phyloP scores from a whole-genome alignment of 2,888 invertebrate genomes.

The Synanthedon formicaeformis region DNA sequence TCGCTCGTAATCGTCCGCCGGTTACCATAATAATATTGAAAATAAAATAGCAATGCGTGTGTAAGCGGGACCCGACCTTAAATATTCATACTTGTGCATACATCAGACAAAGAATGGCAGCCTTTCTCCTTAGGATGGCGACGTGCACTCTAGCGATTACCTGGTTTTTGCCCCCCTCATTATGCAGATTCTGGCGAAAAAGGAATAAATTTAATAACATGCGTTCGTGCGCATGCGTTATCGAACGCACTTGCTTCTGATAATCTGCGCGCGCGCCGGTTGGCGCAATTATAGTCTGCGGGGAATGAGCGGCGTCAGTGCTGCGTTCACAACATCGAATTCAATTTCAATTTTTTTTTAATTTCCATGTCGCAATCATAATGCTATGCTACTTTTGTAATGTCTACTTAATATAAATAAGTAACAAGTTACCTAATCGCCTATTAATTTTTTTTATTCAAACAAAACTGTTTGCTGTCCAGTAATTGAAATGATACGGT shows the following conservation, averaged over 20 bases:
- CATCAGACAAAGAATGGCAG: constrained; percentile 38
- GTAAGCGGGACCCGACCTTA: constrained; percentile 27
- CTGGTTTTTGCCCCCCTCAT: constrained; percentile 61
- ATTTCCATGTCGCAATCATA: constrained; percentile 34
- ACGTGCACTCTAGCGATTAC: constrained; percentile 64
- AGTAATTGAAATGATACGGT: constrained; percentile 54
- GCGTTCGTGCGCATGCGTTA: constrained; percentile 68
- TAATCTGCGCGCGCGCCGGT: constrained; percentile 59
- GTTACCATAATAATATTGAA: constrained; percentile 39
- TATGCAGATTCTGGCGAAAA: constrained; percentile 69
- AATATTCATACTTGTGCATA: constrained; percentile 46
- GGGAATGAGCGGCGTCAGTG: constrained; percentile 14
- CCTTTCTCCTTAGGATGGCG: constrained; percentile 58
- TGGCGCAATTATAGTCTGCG: constrained; percentile 47
- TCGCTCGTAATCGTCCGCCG: constrained; percentile 38
- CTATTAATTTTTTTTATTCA: not conserved
- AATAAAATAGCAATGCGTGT: constrained; percentile 30
- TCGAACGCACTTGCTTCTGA: constrained; percentile 68
- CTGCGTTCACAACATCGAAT: constrained; percentile 14
- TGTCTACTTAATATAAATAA: constrained; percentile 26
- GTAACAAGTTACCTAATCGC: constrained; percentile 44
- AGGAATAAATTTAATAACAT: constrained; percentile 70
- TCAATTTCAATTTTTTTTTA: constrained; percentile 29
- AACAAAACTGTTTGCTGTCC: constrained; percentile 9
- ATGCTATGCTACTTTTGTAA: constrained; percentile 5